Percentiles rank a stretch among this genome's conserved stretches.
Evolutionary conservation across 2,888 invertebrate genomes (phyloP).

Genomic region (Trachelus tabidus): DNA sequence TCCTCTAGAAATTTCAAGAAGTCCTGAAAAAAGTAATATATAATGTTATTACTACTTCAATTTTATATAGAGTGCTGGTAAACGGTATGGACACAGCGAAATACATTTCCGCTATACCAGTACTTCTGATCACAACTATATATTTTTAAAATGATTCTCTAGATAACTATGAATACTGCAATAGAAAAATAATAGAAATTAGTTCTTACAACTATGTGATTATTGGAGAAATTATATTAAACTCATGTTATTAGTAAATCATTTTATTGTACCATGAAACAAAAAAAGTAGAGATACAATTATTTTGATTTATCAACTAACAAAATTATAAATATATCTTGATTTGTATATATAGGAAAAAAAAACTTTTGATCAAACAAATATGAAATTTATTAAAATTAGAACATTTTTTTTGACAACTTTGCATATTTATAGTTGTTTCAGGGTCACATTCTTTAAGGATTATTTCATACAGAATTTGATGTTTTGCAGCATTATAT

Average conservation of each 20-base stretch:
- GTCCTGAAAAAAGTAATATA: conserved; percentile 33
- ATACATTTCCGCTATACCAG: background rate
- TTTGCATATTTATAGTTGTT: background rate
- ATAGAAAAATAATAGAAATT: background rate
- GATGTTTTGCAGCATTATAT: background rate
- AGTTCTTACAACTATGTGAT: background rate
- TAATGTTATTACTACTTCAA: background rate
- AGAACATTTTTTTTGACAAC: background rate
- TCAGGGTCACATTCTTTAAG: background rate
- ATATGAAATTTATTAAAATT: background rate
- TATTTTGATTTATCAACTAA: background rate
- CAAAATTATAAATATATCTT: background rate
- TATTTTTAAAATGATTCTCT: no score
- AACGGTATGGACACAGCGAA: background rate
- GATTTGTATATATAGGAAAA: background rate
- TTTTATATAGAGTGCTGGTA: background rate
- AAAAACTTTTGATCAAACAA: background rate
- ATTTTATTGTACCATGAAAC: background rate
- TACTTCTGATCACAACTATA: background rate
- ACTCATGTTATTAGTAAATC: background rate
- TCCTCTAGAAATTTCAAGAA: conserved; percentile 43
- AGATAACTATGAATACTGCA: no score
- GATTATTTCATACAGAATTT: background rate
- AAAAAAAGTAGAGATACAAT: background rate
- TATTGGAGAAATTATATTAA: background rate